These are phyloP conservation scores for Zosterops lateralis DNA, from an alignment of 2,113 vertebrate genomes.

Conservation along the genomic window DNA sequence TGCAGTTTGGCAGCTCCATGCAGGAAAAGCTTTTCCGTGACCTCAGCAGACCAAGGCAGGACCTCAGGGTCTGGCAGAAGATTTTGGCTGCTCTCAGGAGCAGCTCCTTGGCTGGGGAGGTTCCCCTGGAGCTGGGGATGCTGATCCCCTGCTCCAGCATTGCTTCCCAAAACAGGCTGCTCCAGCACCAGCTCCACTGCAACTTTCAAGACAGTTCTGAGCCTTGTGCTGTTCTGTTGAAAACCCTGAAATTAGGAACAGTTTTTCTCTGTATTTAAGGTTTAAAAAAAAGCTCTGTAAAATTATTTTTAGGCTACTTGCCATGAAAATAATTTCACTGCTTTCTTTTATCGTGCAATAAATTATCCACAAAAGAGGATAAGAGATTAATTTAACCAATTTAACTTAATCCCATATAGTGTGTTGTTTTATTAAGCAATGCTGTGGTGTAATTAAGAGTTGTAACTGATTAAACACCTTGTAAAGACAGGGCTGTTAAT, in stretches of 20 bases:
- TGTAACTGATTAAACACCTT: constrained; percentile 11
- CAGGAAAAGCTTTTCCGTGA: fast-evolving
- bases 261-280: neutral
- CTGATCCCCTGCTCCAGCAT: neutral
- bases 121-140: neutral
- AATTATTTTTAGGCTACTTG: neutral
- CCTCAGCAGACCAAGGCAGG: neutral
- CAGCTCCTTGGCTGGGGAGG: neutral
- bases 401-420: neutral
- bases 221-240: neutral
- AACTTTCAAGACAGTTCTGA: fast-evolving
- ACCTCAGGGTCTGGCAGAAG: neutral
- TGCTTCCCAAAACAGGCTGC: neutral
- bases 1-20: neutral
- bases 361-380: neutral
- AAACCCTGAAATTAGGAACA: neutral
- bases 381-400: constrained; percentile 16
- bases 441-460: neutral
- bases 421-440: constrained; percentile 37
- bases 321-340: neutral
- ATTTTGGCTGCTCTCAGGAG: neutral
- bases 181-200: neutral
- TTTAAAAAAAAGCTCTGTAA: neutral
- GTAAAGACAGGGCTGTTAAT: constrained; percentile 20
- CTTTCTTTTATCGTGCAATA: neutral